A percentile compares a stretch with the other conserved stretches of the same genome.
These are phyloP conservation scores for Leptinotarsa juncta DNA, from an alignment of 2,888 invertebrate species.

Conservation along the genomic window DNA sequence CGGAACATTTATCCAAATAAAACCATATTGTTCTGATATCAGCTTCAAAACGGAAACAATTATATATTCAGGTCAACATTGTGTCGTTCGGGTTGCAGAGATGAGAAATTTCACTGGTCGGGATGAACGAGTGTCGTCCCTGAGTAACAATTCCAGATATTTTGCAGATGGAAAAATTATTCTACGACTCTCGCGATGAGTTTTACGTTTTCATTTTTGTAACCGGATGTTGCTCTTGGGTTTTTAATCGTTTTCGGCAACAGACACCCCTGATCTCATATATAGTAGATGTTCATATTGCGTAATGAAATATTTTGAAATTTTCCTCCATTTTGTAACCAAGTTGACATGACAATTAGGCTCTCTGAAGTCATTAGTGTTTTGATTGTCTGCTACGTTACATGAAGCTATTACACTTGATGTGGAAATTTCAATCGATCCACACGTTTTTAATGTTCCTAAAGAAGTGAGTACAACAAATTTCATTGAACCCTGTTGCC, in stretches of 20 bases:
- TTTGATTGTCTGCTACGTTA: no score
- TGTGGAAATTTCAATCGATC: no score
- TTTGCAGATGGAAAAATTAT: constrained; percentile 12
- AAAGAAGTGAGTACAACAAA: no score
- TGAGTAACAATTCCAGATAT: constrained; percentile 12
- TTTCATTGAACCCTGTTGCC: no score
- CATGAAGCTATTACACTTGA: no score
- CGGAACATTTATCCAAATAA: constrained; percentile 53
- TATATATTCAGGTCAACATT: constrained; percentile 25
- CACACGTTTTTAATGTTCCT: no score
- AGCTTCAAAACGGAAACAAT: constrained; percentile 44
- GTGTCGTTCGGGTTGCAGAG: constrained; percentile 12
- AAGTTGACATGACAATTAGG: no score
- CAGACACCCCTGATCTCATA: neutral
- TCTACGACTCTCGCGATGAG: neutral
- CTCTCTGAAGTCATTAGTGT: no score
- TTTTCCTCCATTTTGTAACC: neutral
- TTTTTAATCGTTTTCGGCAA: neutral
- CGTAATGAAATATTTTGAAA: neutral
- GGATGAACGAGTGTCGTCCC: constrained; percentile 1
- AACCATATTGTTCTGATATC: constrained; percentile 50
- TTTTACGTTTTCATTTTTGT: constrained; percentile 11
- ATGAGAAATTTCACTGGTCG: constrained; percentile 6
- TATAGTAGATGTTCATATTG: neutral
- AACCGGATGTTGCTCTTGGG: neutral